Conservation (phyloP, 1,140 invertebrate species). For the Drosophila guanche region DNA sequence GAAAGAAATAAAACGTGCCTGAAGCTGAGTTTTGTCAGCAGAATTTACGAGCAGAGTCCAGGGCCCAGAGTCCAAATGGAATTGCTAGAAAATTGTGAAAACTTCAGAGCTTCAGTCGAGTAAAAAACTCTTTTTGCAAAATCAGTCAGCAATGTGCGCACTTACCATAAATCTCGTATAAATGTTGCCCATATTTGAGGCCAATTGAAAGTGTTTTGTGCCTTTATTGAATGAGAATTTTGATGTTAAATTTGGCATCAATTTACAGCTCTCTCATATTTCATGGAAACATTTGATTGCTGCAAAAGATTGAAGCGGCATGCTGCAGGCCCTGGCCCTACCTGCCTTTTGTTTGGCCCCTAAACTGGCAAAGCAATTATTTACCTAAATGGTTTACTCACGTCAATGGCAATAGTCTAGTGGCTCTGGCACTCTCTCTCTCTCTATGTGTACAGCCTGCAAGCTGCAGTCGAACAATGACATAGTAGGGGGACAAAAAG, state of each 20-base stretch:
- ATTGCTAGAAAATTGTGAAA: conserved; percentile 3
- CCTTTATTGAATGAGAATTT: too few species aligned
- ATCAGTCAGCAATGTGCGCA: not conserved
- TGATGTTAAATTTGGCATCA: not conserved
- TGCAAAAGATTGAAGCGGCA: conserved; percentile 21
- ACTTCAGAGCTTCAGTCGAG: not conserved
- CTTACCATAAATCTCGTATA: too few species aligned
- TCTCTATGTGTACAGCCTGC: conserved; percentile 33
- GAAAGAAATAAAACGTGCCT: conserved; percentile 63
- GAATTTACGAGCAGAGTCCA: conserved; percentile 60
- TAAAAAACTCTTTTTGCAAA: not conserved
- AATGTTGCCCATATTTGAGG: too few species aligned
- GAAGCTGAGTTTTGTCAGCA: conserved; percentile 61
- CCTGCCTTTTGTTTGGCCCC: conserved; percentile 45
- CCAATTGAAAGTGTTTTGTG: too few species aligned
- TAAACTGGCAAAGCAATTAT: conserved; percentile 73
- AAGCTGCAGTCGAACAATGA: conserved; percentile 31
- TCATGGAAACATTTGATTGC: conserved; percentile 10
- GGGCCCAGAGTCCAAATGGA: conserved; percentile 1
- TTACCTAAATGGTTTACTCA: conserved; percentile 61
- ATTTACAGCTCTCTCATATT: conserved; percentile 10
- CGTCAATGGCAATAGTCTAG: conserved; percentile 53
- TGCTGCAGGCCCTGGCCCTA: too few species aligned
- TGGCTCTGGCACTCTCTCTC: conserved; percentile 22
- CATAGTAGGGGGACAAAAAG: conserved; percentile 1